Evolutionary conservation across 2,797 vertebrate genomes (phyloP).

Genomic region (Cynodonichthys magdalenae): DNA sequence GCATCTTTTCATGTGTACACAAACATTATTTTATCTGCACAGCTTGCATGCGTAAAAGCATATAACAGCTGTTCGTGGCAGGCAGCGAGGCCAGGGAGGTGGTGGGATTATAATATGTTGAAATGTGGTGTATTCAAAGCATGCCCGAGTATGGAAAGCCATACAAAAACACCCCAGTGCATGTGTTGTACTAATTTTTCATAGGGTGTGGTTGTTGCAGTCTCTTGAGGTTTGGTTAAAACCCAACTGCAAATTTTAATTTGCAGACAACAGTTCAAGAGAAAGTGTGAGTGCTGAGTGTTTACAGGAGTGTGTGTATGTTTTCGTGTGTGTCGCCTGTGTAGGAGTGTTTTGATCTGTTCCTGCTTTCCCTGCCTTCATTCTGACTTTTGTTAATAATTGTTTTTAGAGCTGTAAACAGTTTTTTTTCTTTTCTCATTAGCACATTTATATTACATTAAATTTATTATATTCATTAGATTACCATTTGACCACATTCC

Average conservation of each 20-base stretch:
- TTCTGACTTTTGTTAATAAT: constrained; percentile 58
- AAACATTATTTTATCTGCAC: constrained; percentile 59
- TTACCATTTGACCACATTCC: constrained; percentile 46
- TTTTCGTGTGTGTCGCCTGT: constrained; percentile 32
- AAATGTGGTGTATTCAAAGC: constrained; percentile 56
- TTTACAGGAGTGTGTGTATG: constrained; percentile 38
- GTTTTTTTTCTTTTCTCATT: constrained; percentile 33
- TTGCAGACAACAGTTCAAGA: constrained; percentile 37
- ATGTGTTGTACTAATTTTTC: constrained; percentile 71
- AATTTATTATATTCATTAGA: constrained; percentile 60
- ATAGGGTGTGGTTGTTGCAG: constrained; percentile 72
- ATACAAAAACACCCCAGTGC: constrained; percentile 48
- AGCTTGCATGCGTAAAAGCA: constrained; percentile 57
- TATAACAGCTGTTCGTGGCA: constrained; percentile 71
- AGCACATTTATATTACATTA: constrained; percentile 33
- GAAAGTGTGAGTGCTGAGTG: constrained; percentile 34
- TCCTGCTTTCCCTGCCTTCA: constrained; percentile 30
- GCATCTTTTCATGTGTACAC: constrained; percentile 67
- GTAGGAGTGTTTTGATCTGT: constrained; percentile 58
- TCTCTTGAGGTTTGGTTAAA: constrained; percentile 64
- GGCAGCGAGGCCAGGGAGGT: constrained; percentile 31
- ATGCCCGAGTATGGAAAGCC: constrained; percentile 50
- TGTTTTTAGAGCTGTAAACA: constrained; percentile 55
- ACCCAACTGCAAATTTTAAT: constrained; percentile 66
- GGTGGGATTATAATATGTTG: constrained; percentile 54